These are phyloP conservation scores for Phalanger gymnotis DNA, from an alignment of 2,797 vertebrate genomes.

Conservation along the genomic window DNA sequence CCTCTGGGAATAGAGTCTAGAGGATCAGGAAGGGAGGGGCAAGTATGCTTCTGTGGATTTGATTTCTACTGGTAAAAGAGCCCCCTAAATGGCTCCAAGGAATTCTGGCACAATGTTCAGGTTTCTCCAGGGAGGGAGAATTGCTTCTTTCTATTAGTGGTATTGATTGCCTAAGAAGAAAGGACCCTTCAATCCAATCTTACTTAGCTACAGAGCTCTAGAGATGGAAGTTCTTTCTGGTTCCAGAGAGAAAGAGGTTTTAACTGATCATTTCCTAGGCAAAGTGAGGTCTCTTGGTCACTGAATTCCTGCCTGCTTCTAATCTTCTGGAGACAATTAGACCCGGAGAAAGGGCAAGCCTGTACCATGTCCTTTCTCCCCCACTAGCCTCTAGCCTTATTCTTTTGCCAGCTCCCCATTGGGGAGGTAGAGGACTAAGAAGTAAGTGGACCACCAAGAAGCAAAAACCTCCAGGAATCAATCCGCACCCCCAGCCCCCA, in stretches of 20 bases:
- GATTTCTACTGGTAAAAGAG: not conserved
- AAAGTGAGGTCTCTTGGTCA: not conserved
- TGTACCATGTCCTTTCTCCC: not conserved
- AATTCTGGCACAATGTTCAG: not conserved
- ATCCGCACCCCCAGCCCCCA: not conserved
- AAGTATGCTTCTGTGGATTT: not conserved
- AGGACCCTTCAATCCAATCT: not conserved
- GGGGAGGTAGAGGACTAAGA: not conserved
- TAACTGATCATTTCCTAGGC: not conserved
- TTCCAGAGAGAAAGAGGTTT: not conserved
- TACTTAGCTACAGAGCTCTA: not conserved
- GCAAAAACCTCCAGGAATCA: not conserved
- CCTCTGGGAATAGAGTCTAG: not conserved
- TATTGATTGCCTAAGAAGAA: not conserved
- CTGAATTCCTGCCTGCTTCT: not conserved
- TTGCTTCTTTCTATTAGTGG: not conserved
- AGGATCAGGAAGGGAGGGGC: not conserved
- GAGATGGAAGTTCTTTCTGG: not conserved
- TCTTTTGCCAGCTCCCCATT: not conserved
- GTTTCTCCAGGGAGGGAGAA: not conserved
- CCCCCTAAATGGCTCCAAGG: not conserved
- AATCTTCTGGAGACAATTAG: not conserved
- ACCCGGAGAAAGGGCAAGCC: not conserved
- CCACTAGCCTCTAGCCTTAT: not conserved
- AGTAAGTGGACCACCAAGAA: not conserved